Percentiles rank a stretch among this genome's conserved stretches.
Conservation (phyloP, 1,140 invertebrate species). For the Aphelenchoides besseyi region DNA sequence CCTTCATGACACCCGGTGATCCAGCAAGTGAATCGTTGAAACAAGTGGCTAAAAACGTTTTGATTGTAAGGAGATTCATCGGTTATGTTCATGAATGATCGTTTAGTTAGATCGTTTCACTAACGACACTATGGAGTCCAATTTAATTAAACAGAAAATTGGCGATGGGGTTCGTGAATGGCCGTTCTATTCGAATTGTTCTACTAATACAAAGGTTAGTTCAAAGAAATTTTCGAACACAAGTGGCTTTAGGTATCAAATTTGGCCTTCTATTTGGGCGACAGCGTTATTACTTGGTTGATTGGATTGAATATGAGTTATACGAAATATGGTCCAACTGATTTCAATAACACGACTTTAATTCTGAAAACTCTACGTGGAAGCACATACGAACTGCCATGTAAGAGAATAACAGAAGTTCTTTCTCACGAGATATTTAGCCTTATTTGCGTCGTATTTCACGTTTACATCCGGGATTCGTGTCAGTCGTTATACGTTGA, state of each 20-base stretch:
- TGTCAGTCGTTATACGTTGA: neutral
- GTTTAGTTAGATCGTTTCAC: neutral
- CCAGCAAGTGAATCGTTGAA: neutral
- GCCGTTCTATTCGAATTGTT: neutral
- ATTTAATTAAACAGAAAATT: neutral
- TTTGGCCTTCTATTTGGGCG: constrained; percentile 2
- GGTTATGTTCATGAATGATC: neutral
- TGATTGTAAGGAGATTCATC: constrained; percentile 1
- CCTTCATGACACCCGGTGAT: neutral
- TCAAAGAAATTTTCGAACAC: neutral
- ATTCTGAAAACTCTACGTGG: neutral
- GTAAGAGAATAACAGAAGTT: neutral
- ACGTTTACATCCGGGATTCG: neutral
- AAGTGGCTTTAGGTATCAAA: neutral
- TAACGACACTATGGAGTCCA: neutral
- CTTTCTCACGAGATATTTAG: neutral
- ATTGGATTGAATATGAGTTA: neutral
- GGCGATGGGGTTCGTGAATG: neutral
- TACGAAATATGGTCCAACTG: neutral
- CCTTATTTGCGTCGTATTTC: neutral
- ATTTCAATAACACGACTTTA: neutral
- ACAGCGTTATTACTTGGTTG: neutral
- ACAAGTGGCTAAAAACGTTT: neutral
- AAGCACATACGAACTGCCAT: neutral
- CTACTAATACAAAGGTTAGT: neutral